Conservation (phyloP, 1,140 invertebrate genomes). For the Brachionus rotundiformis region DNA sequence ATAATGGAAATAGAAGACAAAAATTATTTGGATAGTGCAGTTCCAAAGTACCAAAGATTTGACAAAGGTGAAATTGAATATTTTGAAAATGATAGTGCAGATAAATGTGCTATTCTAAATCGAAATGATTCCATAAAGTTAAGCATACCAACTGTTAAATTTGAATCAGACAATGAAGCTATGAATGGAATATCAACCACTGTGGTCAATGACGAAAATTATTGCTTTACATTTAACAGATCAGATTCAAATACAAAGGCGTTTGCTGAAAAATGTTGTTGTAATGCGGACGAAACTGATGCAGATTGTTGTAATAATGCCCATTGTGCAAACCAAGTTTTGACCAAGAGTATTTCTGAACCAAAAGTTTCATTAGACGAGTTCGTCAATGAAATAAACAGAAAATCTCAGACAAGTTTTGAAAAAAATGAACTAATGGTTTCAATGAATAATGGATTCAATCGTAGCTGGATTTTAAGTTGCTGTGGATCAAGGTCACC, state of each 20-base stretch:
- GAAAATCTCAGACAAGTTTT: conserved; percentile 5
- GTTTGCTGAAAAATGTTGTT: not conserved
- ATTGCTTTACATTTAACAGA: conserved; percentile 42
- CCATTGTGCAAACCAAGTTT: not conserved
- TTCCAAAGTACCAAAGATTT: not conserved
- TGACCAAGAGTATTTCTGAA: not conserved
- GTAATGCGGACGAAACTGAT: conserved; percentile 31
- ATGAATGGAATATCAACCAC: conserved; percentile 42
- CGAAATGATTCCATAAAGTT: not conserved
- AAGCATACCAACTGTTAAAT: not conserved
- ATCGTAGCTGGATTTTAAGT: conserved; percentile 38
- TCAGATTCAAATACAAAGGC: conserved; percentile 2
- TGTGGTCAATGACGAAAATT: conserved; percentile 28
- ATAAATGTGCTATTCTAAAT: not conserved
- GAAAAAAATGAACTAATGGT: conserved; percentile 35
- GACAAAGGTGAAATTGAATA: not conserved
- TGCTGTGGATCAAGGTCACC: conserved; percentile 9
- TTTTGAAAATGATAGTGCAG: not conserved
- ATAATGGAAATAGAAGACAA: not conserved
- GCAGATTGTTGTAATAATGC: conserved; percentile 48
- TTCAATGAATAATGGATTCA: conserved; percentile 25
- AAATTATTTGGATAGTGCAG: not conserved
- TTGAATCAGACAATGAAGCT: conserved; percentile 31
- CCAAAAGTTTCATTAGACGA: not conserved
- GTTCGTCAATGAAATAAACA: conserved; percentile 13